These are phyloP conservation scores for Poeciliopsis prolifica DNA, from an alignment of 2,113 vertebrate genomes.

Conservation along the genomic window DNA sequence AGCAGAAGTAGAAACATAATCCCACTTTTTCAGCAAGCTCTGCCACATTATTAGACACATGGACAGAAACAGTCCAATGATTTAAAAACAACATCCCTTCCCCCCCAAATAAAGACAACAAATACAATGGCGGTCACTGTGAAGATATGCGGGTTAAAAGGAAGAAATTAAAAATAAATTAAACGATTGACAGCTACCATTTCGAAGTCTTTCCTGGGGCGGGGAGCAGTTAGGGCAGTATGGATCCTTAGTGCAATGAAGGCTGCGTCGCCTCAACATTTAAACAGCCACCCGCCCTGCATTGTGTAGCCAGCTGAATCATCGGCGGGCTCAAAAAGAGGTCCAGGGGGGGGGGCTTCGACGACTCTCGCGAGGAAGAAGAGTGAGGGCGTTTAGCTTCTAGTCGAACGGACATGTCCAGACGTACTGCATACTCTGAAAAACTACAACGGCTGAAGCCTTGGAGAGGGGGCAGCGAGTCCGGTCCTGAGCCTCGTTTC, in stretches of 20 bases:
- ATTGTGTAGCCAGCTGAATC: conserved; percentile 38
- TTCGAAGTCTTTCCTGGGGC: conserved; percentile 53
- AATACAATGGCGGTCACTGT: conserved; percentile 48
- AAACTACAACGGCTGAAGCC: conserved; percentile 64
- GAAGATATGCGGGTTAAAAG: conserved; percentile 46
- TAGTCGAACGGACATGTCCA: conserved; percentile 32
- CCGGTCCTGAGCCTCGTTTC: conserved; percentile 79
- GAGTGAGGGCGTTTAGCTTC: conserved; percentile 56
- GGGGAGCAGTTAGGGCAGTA: conserved; percentile 64
- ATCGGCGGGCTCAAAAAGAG: conserved; percentile 41
- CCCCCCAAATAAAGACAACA: conserved; percentile 31
- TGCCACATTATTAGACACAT: conserved; percentile 49
- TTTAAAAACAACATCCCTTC: background rate
- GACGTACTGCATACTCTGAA: conserved; percentile 55
- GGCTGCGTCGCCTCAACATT: conserved; percentile 42
- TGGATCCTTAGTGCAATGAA: conserved; percentile 81
- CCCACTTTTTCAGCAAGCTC: conserved; percentile 44
- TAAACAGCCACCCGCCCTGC: conserved; percentile 43
- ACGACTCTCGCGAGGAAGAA: conserved; percentile 53
- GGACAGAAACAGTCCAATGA: conserved; percentile 7
- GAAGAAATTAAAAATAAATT: conserved; percentile 15
- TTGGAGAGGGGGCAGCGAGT: conserved; percentile 29
- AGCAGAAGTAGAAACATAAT: conserved; percentile 72
- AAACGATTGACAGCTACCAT: conserved; percentile 57
- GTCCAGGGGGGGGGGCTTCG: conserved; percentile 32